Conservation (phyloP, 2,888 invertebrate genomes). For the Neoitamus cyanurus region DNA sequence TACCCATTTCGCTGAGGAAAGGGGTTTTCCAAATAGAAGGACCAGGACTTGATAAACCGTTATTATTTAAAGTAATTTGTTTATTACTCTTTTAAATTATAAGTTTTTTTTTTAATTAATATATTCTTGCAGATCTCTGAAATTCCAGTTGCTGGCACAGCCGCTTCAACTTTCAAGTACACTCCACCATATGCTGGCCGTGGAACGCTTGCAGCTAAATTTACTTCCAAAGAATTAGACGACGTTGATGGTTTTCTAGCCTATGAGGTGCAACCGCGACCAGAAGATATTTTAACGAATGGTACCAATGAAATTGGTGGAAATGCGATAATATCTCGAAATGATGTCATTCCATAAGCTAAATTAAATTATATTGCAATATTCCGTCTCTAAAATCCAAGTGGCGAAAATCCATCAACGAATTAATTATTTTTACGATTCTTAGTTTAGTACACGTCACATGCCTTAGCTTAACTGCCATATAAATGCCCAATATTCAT, state of each 20-base stretch:
- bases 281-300: conserved; percentile 62
- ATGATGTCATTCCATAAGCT: conserved; percentile 61
- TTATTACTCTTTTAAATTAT: neutral
- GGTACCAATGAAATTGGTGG: conserved; percentile 52
- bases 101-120: neutral
- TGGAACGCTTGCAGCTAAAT: conserved; percentile 87
- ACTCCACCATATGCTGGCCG: conserved; percentile 82
- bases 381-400: neutral
- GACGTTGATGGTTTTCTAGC: conserved; percentile 91
- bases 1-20: conserved; percentile 81
- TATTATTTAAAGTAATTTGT: conserved; percentile 74
- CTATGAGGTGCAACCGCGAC: conserved; percentile 73
- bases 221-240: conserved; percentile 85
- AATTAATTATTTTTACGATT: neutral
- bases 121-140: conserved; percentile 60
- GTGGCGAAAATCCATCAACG: neutral
- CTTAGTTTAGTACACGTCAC: neutral
- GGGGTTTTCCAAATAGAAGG: conserved; percentile 85
- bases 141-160: conserved; percentile 74
- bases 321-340: conserved; percentile 61
- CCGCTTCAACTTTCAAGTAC: conserved; percentile 79
- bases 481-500: conserved; percentile 3
- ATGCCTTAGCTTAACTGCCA: conserved; percentile 24
- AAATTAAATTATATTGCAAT: neutral
- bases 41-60: conserved; percentile 79